Conservation (phyloP, 1,140 invertebrate genomes). For the Drosophila bocki region DNA sequence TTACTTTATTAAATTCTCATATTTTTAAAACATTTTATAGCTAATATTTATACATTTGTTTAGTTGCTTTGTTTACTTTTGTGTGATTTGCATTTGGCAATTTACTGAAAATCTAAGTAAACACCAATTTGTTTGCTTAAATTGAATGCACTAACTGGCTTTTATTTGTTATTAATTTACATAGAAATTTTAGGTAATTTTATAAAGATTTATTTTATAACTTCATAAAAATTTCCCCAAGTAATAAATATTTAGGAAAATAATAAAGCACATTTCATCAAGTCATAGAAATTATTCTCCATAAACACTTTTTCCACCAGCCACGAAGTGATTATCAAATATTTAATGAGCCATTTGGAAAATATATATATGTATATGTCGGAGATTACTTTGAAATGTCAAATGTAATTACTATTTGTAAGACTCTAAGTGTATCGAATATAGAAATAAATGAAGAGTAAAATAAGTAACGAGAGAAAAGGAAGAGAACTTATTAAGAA, state of each 20-base stretch:
- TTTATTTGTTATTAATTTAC: background rate
- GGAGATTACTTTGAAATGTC: too few species aligned
- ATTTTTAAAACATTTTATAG: background rate
- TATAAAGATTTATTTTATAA: background rate
- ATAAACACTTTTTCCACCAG: constrained; percentile 1
- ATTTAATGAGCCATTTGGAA: constrained; percentile 10
- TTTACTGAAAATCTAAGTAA: background rate
- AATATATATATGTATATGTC: too few species aligned
- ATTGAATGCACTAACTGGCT: background rate
- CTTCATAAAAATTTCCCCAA: background rate
- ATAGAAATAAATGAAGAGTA: too few species aligned
- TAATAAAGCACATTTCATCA: background rate
- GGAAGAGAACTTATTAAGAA: too few species aligned
- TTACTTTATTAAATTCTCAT: background rate
- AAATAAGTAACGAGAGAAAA: too few species aligned
- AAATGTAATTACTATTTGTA: too few species aligned
- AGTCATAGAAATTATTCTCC: background rate
- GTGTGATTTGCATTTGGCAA: too few species aligned
- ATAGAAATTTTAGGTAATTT: background rate
- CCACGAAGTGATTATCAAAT: constrained; percentile 11
- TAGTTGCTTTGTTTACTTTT: background rate
- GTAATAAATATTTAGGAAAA: background rate
- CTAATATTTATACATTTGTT: background rate
- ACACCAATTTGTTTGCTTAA: background rate
- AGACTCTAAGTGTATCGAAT: too few species aligned